Evolutionary conservation across 2,797 vertebrate genomes (phyloP).

Genomic region (Anableps anableps): DNA sequence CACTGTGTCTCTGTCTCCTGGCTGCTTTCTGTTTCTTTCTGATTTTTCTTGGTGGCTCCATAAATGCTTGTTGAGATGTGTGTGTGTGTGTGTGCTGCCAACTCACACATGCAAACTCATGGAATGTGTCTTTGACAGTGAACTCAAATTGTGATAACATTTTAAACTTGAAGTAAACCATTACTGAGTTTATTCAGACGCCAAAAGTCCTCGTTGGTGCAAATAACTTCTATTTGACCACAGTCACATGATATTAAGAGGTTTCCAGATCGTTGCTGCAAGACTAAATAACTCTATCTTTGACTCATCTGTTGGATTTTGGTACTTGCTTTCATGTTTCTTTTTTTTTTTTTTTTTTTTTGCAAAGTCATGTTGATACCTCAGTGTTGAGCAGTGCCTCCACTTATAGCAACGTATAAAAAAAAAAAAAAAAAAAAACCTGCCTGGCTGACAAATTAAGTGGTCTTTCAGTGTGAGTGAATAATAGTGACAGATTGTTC

Average conservation of each 20-base stretch:
- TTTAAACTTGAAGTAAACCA: conserved; percentile 28
- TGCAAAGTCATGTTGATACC: neutral
- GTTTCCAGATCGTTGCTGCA: neutral
- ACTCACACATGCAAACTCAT: conserved; percentile 9
- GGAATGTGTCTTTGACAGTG: neutral
- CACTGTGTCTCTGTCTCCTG: conserved; percentile 47
- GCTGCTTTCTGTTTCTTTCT: conserved; percentile 23
- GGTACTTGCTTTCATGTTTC: neutral
- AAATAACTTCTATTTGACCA: neutral
- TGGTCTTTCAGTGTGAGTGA: conserved; percentile 3
- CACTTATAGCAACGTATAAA: conserved; percentile 2
- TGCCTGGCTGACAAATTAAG: conserved; percentile 9
- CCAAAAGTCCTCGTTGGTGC: neutral
- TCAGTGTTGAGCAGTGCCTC: neutral
- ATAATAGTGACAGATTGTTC: conserved; percentile 12
- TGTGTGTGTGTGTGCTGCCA: conserved; percentile 10
- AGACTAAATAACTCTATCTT: neutral
- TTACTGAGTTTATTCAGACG: conserved; percentile 20
- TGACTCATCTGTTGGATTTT: neutral
- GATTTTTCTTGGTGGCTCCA: neutral
- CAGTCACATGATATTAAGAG: neutral
- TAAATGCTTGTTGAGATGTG: conserved; percentile 3
- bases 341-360: neutral
- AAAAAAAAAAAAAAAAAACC: conserved; percentile 20
- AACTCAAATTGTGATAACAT: conserved; percentile 14